Conservation (phyloP, 1,140 invertebrate genomes). For the Wiebesia pumilae region DNA sequence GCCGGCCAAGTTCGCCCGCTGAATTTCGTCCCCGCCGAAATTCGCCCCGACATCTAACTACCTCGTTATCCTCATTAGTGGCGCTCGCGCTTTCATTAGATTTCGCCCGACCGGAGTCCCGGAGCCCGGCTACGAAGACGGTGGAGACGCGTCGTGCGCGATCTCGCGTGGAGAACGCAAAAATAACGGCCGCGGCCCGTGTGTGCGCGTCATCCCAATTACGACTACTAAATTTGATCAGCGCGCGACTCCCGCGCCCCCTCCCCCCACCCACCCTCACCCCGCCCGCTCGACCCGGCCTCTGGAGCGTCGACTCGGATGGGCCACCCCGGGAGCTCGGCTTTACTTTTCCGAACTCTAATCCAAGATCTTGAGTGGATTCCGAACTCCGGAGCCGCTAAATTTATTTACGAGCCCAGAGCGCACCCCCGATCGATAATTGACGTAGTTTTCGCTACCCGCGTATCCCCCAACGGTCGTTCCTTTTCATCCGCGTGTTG, state of each 20-base stretch:
- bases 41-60: constrained; percentile 74
- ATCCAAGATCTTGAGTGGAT: constrained; percentile 74
- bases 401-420: constrained; percentile 67
- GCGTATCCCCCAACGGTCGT: neutral
- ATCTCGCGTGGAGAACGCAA: neutral
- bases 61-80: constrained; percentile 75
- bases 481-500: neutral
- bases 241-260: constrained; percentile 50
- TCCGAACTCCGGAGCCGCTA: constrained; percentile 60
- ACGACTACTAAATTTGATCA: constrained; percentile 74
- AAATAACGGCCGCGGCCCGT: neutral
- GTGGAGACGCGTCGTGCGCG: neutral
- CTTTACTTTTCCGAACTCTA: constrained; percentile 71
- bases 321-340: constrained; percentile 60
- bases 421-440: constrained; percentile 31
- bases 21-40: constrained; percentile 58
- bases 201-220: neutral
- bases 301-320: neutral
- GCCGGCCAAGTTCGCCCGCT: constrained; percentile 54
- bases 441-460: constrained; percentile 17
- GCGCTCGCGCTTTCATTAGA: constrained; percentile 75
- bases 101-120: constrained; percentile 56
- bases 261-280: neutral
- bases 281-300: too few relatives aligned
- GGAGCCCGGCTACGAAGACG: too few relatives aligned